A percentile compares a stretch with the other conserved stretches of the same genome.
Evolutionary conservation across 2,113 vertebrate genomes (phyloP).

Genomic region (Gymnarchus niloticus): DNA sequence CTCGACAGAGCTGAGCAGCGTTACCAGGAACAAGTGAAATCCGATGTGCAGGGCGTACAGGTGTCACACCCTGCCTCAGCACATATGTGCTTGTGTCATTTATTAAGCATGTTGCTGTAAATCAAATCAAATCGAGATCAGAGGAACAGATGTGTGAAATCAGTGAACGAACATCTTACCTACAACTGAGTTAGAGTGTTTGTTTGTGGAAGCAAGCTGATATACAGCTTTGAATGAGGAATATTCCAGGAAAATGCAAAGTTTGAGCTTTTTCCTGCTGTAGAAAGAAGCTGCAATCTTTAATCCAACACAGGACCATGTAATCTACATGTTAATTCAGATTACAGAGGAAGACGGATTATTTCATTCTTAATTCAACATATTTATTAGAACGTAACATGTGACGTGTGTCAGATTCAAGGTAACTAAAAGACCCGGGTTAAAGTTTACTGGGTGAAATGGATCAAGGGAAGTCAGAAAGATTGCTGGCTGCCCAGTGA

Average conservation of each 20-base stretch:
- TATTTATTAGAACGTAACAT: background rate
- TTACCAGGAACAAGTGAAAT: background rate
- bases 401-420: background rate
- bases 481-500: too few relatives aligned
- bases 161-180: background rate
- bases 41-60: background rate
- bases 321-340: constrained; percentile 2
- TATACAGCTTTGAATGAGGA: background rate
- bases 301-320: background rate
- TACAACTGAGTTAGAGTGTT: background rate
- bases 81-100: background rate
- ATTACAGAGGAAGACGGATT: constrained; percentile 11
- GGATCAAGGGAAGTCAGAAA: too few relatives aligned
- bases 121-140: background rate
- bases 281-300: background rate
- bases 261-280: background rate
- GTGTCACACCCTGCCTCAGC: background rate
- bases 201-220: background rate
- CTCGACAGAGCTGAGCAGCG: background rate
- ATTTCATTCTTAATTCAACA: background rate
- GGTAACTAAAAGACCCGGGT: background rate
- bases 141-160: background rate
- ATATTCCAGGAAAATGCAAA: background rate
- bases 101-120: background rate
- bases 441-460: background rate